Evolutionary conservation across 2,888 invertebrate genomes (phyloP), one percentile per base, ranked within the genome.

Genomic region (Pseudococcus viburni): DNA sequence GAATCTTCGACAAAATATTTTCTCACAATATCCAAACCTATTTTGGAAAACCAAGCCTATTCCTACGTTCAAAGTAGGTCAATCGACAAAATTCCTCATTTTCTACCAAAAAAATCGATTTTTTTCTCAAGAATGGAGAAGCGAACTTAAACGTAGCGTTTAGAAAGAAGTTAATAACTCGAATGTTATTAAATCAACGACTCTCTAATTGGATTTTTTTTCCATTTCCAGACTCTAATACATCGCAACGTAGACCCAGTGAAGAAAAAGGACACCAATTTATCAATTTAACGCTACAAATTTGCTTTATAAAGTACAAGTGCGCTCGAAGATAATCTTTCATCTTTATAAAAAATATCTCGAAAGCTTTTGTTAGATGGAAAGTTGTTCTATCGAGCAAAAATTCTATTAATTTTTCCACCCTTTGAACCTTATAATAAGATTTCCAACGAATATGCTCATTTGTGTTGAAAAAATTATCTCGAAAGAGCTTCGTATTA

Each of bases 361-460:
- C 64, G 22, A 22, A 19, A 22, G 64, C 22, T 64, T 64, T 64
- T 64, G 64, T 64, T 64, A 22, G 19, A 19, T 9, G 64, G 9
- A 59, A 64, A 64, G 11, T 64, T 22, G 9, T 64, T 64, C 64
- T 22, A 22, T 22, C 19, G 22, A 22, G 64, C 19, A 22, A 19
- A 22, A 9, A 22, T 64, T 64, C 64, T 64, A 64, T 64, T 64
- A 64, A 55, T 55, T 55, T 55, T 55, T 55, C 6, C 55, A 12
- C 55, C n/a, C 55, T 55, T 55, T 55, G 48, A 51, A 51, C 48
- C 48, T 51, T n/a, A n/a, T n/a, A 55, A 55, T 55, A 55, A 55
- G 55, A 55, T 55, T 55, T 55, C 55, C 51, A n/a, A 55, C 55
- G n/a, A n/a, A n/a, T 55, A 55, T 55, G 55, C 55, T 55, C 55